Evolutionary conservation across 2,113 vertebrate genomes (phyloP).

Genomic region (Boulengeromyrus knoepffleri): DNA sequence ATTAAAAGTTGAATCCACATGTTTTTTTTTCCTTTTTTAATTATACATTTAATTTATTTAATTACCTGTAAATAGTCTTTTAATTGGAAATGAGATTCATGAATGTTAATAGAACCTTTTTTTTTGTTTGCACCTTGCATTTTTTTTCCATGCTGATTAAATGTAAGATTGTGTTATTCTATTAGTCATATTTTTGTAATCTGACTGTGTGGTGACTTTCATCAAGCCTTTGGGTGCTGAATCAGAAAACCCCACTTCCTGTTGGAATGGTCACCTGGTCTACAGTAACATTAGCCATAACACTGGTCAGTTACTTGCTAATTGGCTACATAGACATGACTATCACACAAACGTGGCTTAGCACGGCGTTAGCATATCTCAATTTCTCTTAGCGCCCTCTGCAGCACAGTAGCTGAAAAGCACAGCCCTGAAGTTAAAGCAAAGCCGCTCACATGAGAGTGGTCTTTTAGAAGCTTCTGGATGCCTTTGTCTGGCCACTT

Average conservation of each 20-base stretch:
- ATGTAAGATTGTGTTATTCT: background rate
- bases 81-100: conserved; percentile 1
- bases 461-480: background rate
- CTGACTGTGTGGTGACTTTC: background rate
- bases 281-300: background rate
- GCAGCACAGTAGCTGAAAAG: background rate
- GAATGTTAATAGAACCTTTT: conserved; percentile 6
- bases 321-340: background rate
- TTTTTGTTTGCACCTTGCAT: background rate
- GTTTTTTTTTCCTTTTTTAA: background rate
- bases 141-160: background rate
- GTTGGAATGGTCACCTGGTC: background rate
- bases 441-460: background rate
- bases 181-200: background rate
- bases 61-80: conserved; percentile 6
- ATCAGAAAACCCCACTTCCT: background rate
- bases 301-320: background rate
- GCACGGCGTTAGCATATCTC: background rate
- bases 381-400: background rate
- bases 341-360: background rate
- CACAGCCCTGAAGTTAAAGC: background rate
- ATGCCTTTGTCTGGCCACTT: background rate
- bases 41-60: conserved; percentile 13
- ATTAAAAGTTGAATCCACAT: conserved; percentile 8
- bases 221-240: background rate